These are phyloP conservation scores for Parazoanthus darwini DNA, from an alignment of 92 coral and sea anemone genomes.

Conservation along the genomic window DNA sequence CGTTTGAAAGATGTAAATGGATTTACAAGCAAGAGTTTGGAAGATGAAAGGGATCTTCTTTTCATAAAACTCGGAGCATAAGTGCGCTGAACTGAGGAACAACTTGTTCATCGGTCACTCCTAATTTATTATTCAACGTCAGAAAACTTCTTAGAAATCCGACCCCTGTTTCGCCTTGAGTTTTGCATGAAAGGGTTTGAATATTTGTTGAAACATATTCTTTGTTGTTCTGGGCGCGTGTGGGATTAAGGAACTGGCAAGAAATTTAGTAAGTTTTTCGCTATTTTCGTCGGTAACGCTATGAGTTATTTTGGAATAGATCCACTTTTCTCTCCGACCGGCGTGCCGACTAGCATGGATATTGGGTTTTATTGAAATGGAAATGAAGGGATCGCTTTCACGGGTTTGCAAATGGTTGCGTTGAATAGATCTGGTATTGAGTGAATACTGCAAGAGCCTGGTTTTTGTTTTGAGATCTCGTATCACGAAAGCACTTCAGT, in stretches of 20 bases:
- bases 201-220: background rate
- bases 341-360: slow-evolving; percentile 65
- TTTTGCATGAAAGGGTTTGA: slow-evolving; percentile 3
- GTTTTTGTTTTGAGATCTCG: slow-evolving; percentile 42
- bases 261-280: background rate
- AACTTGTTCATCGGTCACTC: slow-evolving; percentile 20
- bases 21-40: slow-evolving; percentile 21
- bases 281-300: slow-evolving; percentile 7
- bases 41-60: slow-evolving; percentile 12
- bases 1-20: background rate
- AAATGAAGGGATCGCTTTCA: slow-evolving; percentile 80
- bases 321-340: slow-evolving; percentile 45
- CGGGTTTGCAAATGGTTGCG: slow-evolving; percentile 65
- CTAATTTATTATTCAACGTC: slow-evolving; percentile 93
- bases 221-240: background rate
- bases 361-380: slow-evolving; percentile 72
- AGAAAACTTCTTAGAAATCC: slow-evolving; percentile 85
- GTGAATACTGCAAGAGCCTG: slow-evolving; percentile 63
- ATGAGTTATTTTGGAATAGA: slow-evolving; percentile 35
- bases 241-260: background rate
- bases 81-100: slow-evolving; percentile 33
- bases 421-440: slow-evolving; percentile 63
- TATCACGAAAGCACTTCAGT: slow-evolving; percentile 47
- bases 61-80: slow-evolving; percentile 37
- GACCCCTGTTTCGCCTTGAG: slow-evolving; percentile 66